A percentile compares a stretch with the other conserved stretches of the same genome.
Evolutionary conservation across 2,797 vertebrate genomes (phyloP).

Genomic region (Enteromius afrohamiltoni): DNA sequence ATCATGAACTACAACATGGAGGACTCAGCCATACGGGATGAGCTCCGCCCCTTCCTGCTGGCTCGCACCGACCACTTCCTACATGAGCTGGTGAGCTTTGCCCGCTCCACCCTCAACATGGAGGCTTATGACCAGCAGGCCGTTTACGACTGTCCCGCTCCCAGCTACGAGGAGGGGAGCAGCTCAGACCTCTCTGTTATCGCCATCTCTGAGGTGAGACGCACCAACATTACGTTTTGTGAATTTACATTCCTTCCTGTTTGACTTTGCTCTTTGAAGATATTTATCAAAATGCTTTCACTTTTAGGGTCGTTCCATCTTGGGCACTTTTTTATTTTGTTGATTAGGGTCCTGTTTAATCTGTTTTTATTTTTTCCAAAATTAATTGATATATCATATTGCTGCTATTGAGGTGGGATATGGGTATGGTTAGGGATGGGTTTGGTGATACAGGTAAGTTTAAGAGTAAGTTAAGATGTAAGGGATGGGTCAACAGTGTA

Average conservation of each 20-base stretch:
- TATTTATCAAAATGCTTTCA: not conserved
- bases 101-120: conserved; percentile 90
- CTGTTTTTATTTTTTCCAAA: too few relatives aligned
- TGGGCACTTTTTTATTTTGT: too few relatives aligned
- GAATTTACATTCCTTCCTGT: not conserved
- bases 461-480: too few relatives aligned
- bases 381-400: too few relatives aligned
- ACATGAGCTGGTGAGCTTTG: conserved; percentile 93
- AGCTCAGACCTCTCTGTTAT: conserved; percentile 89
- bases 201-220: conserved; percentile 87
- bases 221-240: not conserved
- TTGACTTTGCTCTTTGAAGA: not conserved
- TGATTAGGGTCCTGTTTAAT: too few relatives aligned
- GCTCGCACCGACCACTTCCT: conserved; percentile 93
- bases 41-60: conserved; percentile 89
- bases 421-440: too few relatives aligned
- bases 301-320: not conserved
- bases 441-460: too few relatives aligned
- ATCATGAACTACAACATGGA: conserved; percentile 89
- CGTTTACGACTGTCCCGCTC: conserved; percentile 88
- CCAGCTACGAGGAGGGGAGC: conserved; percentile 88
- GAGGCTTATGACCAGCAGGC: conserved; percentile 92
- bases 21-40: conserved; percentile 85
- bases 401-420: too few relatives aligned
- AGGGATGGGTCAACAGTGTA: too few relatives aligned